phyloP scores from a whole-genome alignment of 2,797 vertebrate species.

The Rhinophrynus dorsalis region DNA sequence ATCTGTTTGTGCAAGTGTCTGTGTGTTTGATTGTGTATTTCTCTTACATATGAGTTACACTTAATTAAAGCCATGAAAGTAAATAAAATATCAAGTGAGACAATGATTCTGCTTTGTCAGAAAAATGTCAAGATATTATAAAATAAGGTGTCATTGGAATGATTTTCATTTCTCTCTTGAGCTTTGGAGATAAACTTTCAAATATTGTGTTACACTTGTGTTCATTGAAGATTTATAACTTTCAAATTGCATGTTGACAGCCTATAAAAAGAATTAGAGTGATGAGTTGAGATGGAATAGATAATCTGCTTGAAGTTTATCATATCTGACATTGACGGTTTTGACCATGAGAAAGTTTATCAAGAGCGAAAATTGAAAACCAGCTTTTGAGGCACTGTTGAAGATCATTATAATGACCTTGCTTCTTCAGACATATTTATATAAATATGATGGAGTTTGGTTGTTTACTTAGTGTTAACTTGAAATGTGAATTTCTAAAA shows the following conservation, averaged over 20 bases:
- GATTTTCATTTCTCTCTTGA: constrained; percentile 50
- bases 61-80: not conserved
- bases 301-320: constrained; percentile 8
- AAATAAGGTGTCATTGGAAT: constrained; percentile 47
- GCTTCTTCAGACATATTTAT: not conserved
- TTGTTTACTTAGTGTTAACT: not conserved
- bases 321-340: constrained; percentile 1
- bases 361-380: constrained; percentile 3
- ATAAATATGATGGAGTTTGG: not conserved
- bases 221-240: constrained; percentile 54
- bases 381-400: not conserved
- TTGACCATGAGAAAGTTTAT: constrained; percentile 12
- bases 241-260: constrained; percentile 40
- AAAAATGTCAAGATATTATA: constrained; percentile 49
- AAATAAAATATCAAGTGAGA: not conserved
- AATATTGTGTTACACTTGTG: constrained; percentile 47
- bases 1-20: not conserved
- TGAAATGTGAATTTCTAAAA: not conserved
- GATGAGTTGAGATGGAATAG: constrained; percentile 12
- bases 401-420: constrained; percentile 11
- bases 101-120: constrained; percentile 24
- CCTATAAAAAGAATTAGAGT: constrained; percentile 45
- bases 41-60: not conserved
- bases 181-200: constrained; percentile 53
- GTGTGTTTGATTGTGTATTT: no score